Percentiles rank a stretch among this genome's conserved stretches.
These are phyloP conservation scores for Ciona savignyi DNA, from an alignment of 23 tunicate genomes.

Conservation along the genomic window DNA sequence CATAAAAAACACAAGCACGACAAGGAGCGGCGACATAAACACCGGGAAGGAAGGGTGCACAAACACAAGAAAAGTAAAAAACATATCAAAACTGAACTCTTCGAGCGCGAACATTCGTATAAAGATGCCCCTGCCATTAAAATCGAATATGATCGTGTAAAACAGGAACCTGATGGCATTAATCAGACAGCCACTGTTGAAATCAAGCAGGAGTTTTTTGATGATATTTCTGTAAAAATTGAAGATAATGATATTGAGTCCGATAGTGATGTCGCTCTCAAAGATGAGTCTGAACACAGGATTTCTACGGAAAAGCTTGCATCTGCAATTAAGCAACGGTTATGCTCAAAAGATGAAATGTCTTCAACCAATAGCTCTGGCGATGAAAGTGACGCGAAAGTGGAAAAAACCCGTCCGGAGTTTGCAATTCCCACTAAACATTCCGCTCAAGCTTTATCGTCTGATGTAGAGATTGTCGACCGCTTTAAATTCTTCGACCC, in stretches of 20 bases:
- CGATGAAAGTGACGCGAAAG: background rate
- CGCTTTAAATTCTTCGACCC: constrained; percentile 48
- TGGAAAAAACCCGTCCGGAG: background rate
- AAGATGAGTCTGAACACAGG: too few relatives aligned
- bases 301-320: too few relatives aligned
- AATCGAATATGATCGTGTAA: too few relatives aligned
- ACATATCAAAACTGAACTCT: background rate
- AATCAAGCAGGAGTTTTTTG: constrained; percentile 3
- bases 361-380: too few relatives aligned
- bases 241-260: constrained; percentile 8
- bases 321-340: too few relatives aligned
- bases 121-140: too few relatives aligned
- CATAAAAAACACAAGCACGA: too few relatives aligned
- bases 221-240: constrained; percentile 1
- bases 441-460: constrained; percentile 57
- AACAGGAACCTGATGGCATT: too few relatives aligned
- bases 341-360: constrained; percentile 9
- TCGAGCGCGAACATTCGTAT: background rate
- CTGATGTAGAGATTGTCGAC: constrained; percentile 62
- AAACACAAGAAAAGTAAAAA: constrained; percentile 51
- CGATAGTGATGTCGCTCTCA: too few relatives aligned
- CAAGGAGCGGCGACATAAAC: constrained; percentile 18
- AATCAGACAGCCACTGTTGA: background rate
- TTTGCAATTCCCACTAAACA: constrained; percentile 7
- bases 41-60: constrained; percentile 2